Evolutionary conservation across 2,888 invertebrate genomes (phyloP).

Genomic region (Danaus chrysippus): DNA sequence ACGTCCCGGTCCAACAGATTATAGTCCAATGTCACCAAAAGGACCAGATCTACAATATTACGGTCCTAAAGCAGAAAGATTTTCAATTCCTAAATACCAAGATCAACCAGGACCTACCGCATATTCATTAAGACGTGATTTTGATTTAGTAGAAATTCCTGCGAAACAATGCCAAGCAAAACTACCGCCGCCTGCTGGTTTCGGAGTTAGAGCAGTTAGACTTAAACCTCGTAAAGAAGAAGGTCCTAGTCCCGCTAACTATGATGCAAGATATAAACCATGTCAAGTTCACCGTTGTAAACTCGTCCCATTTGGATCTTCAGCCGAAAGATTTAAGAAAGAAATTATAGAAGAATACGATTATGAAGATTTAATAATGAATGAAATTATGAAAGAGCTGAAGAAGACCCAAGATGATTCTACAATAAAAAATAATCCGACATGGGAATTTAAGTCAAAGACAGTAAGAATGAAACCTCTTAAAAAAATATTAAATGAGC

Average conservation of each 20-base stretch:
- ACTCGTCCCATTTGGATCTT: constrained; percentile 51
- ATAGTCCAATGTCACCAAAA: constrained; percentile 47
- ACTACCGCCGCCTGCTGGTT: constrained; percentile 49
- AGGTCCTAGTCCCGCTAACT: constrained; percentile 59
- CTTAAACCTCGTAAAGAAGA: constrained; percentile 46
- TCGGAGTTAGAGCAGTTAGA: constrained; percentile 54
- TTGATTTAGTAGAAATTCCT: constrained; percentile 45
- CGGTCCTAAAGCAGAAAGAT: constrained; percentile 54
- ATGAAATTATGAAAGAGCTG: constrained; percentile 12
- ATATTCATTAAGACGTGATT: constrained; percentile 52
- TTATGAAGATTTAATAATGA: constrained; percentile 32
- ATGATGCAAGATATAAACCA: constrained; percentile 37
- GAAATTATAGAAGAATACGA: constrained; percentile 30
- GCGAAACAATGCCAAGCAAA: constrained; percentile 42
- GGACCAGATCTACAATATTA: constrained; percentile 40
- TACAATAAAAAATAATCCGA: constrained; percentile 36
- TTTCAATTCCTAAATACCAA: constrained; percentile 36
- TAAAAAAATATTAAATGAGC: constrained; percentile 42
- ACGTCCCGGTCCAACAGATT: constrained; percentile 56
- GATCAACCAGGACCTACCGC: constrained; percentile 54
- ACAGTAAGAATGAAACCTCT: constrained; percentile 53
- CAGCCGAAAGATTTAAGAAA: constrained; percentile 51
- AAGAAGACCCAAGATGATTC: constrained; percentile 10
- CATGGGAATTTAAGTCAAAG: constrained; percentile 61
- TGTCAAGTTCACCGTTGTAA: constrained; percentile 45